phyloP scores from a whole-genome alignment of 37 sponge, comb jelly and placozoan species.

The Ianthella basta region DNA sequence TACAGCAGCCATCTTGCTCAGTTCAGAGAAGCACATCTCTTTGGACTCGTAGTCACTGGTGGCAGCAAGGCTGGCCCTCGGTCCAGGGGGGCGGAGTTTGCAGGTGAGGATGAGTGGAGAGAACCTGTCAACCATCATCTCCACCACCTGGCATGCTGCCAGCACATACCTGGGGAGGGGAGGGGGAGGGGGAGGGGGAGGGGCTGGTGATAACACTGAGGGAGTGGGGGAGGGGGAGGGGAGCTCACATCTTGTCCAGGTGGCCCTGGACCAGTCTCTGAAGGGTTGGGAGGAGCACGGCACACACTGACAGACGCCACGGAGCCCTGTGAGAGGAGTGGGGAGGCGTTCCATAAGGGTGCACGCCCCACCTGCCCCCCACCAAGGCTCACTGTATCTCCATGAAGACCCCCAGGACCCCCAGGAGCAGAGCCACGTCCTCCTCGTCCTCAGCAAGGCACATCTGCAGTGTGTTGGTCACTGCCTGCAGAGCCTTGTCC shows the following conservation, averaged over 20 bases:
- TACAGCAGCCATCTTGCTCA: not conserved
- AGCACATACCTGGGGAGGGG: not conserved
- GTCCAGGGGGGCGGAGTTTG: not conserved
- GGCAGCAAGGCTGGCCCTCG: not conserved
- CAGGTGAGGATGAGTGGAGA: slow-evolving; percentile 15
- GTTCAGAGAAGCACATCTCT: slow-evolving; percentile 11
- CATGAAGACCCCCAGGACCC: not conserved
- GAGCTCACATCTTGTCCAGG: not conserved
- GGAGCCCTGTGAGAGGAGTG: not conserved
- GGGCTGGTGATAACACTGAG: no score
- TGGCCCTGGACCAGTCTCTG: not conserved
- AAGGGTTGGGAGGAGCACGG: not conserved
- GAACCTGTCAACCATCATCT: slow-evolving; percentile 20
- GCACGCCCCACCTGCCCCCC: no score
- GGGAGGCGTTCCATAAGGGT: no score
- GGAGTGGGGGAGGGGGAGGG: no score
- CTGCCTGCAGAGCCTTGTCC: slow-evolving; percentile 2
- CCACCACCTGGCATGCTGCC: slow-evolving; percentile 2
- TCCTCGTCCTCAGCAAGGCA: slow-evolving; percentile 10
- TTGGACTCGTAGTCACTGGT: not conserved
- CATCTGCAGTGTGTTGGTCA: slow-evolving; percentile 14
- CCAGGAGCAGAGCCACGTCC: not conserved
- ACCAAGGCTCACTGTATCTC: not conserved
- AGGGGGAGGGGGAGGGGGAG: no score
- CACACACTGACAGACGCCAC: slow-evolving; percentile 26